Percentiles rank a stretch among this genome's conserved stretches.
phyloP scores from a whole-genome alignment of 2,797 vertebrate genomes.

The Melanotaenia trifasciata region DNA sequence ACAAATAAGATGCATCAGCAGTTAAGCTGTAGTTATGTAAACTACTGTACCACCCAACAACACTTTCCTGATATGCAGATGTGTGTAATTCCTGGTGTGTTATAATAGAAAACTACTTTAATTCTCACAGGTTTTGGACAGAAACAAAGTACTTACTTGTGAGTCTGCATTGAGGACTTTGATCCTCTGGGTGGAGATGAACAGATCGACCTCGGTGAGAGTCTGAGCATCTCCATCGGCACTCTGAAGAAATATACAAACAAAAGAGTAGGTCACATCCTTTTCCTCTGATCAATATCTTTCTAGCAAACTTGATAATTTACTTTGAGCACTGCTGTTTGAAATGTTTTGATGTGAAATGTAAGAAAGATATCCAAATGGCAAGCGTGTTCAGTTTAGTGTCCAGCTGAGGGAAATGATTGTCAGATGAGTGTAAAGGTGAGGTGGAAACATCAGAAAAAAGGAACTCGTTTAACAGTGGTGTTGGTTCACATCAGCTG shows the following conservation, averaged over 20 bases:
- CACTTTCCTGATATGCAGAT: neutral
- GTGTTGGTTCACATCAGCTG: constrained; percentile 50
- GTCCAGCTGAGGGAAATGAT: constrained; percentile 28
- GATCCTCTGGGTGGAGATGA: constrained; percentile 99
- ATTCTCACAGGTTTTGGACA: constrained; percentile 7
- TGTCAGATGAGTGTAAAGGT: constrained; percentile 52
- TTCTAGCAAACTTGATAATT: constrained; percentile 3
- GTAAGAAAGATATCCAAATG: constrained; percentile 24
- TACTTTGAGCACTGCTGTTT: constrained; percentile 17
- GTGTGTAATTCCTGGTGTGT: neutral
- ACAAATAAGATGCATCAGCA: constrained; percentile 33
- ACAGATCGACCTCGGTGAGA: constrained; percentile 97
- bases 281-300: neutral
- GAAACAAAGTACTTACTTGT: constrained; percentile 84
- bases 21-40: constrained; percentile 46
- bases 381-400: constrained; percentile 48
- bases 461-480: constrained; percentile 49
- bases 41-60: constrained; percentile 20
- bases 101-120: constrained; percentile 11
- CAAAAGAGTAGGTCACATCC: constrained; percentile 25
- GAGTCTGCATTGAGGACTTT: constrained; percentile 98
- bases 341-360: constrained; percentile 29
- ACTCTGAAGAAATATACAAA: constrained; percentile 80
- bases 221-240: constrained; percentile 93
- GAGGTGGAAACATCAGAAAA: constrained; percentile 42